phyloP scores from a whole-genome alignment of 2,113 vertebrate species.

The Serilophus lunatus region DNA sequence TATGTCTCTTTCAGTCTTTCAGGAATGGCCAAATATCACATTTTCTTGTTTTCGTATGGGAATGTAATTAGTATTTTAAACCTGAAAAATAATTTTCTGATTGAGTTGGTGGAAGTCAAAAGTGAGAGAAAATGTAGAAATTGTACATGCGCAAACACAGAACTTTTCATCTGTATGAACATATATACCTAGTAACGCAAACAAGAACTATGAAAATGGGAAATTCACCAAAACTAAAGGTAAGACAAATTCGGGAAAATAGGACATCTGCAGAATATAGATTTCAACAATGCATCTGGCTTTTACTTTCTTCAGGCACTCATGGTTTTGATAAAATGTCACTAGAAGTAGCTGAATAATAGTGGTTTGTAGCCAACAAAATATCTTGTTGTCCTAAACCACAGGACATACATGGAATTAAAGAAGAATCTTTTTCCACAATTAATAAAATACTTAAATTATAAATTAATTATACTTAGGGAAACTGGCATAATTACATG shows the following conservation, averaged over 20 bases:
- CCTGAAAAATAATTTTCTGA: background rate
- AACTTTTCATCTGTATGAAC: background rate
- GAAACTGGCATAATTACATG: background rate
- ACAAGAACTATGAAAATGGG: background rate
- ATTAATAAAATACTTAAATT: background rate
- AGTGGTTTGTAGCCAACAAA: fast-evolving
- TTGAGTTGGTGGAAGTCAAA: background rate
- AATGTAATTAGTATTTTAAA: background rate
- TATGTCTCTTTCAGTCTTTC: background rate
- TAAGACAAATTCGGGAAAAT: background rate
- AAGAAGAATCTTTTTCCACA: background rate
- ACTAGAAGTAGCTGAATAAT: background rate
- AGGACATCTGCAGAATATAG: background rate
- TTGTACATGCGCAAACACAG: background rate
- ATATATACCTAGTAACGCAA: background rate
- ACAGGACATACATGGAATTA: fast-evolving
- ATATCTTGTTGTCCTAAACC: background rate
- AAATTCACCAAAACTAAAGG: background rate
- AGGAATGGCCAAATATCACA: background rate
- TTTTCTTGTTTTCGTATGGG: background rate
- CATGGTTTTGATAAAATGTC: background rate
- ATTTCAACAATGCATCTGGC: background rate
- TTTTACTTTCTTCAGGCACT: background rate
- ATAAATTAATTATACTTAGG: background rate
- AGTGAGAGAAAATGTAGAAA: background rate